A percentile compares a stretch with the other conserved stretches of the same genome.
Evolutionary conservation across 23 tunicate species (phyloP).

Genomic region (Ciona savignyi): DNA sequence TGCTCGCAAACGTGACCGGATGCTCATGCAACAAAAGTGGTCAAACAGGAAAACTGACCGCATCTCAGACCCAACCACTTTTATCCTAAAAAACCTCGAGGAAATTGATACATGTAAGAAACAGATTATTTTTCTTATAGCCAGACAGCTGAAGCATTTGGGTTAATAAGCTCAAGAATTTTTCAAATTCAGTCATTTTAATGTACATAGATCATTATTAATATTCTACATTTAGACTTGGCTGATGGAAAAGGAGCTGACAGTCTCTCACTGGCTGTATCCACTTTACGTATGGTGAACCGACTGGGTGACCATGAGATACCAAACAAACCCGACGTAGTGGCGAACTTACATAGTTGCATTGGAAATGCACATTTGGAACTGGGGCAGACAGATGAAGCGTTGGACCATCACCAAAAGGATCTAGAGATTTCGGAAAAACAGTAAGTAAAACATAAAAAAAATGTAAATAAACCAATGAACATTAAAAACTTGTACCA

Average conservation of each 20-base stretch:
- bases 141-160: too few species aligned
- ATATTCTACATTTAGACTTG: constrained; percentile 36
- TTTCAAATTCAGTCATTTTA: too few species aligned
- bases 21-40: constrained; percentile 84
- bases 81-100: constrained; percentile 78
- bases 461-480: too few species aligned
- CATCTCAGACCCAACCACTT: constrained; percentile 57
- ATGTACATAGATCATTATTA: too few species aligned
- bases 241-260: constrained; percentile 73
- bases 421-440: constrained; percentile 72
- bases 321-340: constrained; percentile 87
- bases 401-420: constrained; percentile 70
- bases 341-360: constrained; percentile 85
- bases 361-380: constrained; percentile 87
- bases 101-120: constrained; percentile 77
- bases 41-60: constrained; percentile 28
- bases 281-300: constrained; percentile 54
- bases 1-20: constrained; percentile 76
- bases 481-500: too few species aligned
- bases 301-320: constrained; percentile 42
- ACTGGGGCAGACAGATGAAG: constrained; percentile 71
- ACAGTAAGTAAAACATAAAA: constrained; percentile 61
- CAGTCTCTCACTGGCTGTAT: constrained; percentile 50
- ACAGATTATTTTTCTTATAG: too few species aligned
- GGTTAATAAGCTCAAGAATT: too few species aligned